Percentiles rank a stretch among this genome's conserved stretches.
Evolutionary conservation across 2,113 vertebrate genomes (phyloP).

Genomic region (Archilochus colubris): DNA sequence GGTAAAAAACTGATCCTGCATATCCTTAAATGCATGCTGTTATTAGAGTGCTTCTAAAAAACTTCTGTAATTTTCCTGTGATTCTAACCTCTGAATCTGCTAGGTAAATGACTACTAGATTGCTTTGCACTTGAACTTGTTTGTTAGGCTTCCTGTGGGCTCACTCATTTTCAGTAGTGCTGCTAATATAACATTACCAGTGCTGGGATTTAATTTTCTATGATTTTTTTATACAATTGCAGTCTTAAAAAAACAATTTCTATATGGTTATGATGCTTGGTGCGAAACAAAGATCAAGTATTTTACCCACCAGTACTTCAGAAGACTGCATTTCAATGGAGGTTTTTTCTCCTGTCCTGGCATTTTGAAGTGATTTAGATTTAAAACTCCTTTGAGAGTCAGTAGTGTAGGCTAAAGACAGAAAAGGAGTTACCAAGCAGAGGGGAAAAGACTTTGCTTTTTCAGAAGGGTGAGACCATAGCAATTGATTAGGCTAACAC

Average conservation of each 20-base stretch:
- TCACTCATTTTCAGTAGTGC: neutral
- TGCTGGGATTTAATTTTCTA: neutral
- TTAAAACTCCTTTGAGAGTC: conserved; percentile 1
- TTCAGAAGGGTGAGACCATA: neutral
- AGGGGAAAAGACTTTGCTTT: neutral
- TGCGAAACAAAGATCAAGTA: neutral
- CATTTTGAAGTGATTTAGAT: neutral
- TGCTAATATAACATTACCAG: neutral
- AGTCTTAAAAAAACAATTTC: neutral
- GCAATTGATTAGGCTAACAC: neutral
- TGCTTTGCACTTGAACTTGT: neutral
- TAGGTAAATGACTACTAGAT: neutral
- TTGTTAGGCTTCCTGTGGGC: neutral
- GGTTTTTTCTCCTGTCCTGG: neutral
- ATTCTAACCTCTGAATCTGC: neutral
- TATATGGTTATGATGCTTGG: neutral
- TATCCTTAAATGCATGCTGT: neutral
- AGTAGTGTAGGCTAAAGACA: neutral
- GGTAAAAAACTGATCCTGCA: neutral
- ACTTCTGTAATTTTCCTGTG: neutral
- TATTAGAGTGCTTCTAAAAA: neutral
- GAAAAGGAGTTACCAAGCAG: neutral
- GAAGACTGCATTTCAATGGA: neutral
- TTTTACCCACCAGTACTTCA: neutral
- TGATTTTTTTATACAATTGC: accelerated